Percentiles rank a stretch among this genome's conserved stretches.
These are phyloP conservation scores for Platalea minor DNA, from an alignment of 2,797 vertebrate species.

Conservation along the genomic window DNA sequence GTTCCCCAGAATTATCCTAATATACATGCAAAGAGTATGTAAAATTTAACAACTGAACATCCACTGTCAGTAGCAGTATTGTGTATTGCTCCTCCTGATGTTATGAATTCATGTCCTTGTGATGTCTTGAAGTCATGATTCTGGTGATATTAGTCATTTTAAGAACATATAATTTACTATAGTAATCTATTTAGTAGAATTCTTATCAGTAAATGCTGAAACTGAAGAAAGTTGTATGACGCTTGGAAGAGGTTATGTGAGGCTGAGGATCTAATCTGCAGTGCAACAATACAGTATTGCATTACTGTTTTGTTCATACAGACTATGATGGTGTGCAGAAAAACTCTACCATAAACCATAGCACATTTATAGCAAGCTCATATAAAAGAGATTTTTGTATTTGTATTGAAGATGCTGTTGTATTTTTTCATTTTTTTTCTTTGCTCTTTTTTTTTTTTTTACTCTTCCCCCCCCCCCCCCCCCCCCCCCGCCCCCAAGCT, in stretches of 20 bases:
- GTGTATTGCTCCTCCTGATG: background rate
- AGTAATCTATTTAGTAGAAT: constrained; percentile 12
- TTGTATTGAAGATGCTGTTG: background rate
- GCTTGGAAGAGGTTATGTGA: constrained; percentile 32
- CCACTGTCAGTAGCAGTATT: background rate
- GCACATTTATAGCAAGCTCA: background rate
- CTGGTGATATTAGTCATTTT: background rate
- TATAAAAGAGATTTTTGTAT: background rate
- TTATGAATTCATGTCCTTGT: background rate
- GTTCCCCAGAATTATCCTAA: background rate
- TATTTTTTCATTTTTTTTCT: background rate
- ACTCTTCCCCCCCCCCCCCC: rapidly evolving
- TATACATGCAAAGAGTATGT: background rate
- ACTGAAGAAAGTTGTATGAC: background rate
- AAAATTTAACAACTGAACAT: background rate
- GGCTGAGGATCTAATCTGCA: constrained; percentile 11
- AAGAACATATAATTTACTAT: background rate
- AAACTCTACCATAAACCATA: constrained; percentile 13
- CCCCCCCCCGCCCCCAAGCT: background rate
- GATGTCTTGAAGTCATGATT: background rate
- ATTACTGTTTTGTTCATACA: constrained; percentile 19
- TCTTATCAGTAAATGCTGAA: constrained; percentile 7
- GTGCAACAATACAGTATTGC: background rate
- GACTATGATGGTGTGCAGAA: background rate
- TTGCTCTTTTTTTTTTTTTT: background rate